These are phyloP conservation scores for Sebastes steindachneri DNA, from an alignment of 2,797 vertebrate species.

Conservation along the genomic window DNA sequence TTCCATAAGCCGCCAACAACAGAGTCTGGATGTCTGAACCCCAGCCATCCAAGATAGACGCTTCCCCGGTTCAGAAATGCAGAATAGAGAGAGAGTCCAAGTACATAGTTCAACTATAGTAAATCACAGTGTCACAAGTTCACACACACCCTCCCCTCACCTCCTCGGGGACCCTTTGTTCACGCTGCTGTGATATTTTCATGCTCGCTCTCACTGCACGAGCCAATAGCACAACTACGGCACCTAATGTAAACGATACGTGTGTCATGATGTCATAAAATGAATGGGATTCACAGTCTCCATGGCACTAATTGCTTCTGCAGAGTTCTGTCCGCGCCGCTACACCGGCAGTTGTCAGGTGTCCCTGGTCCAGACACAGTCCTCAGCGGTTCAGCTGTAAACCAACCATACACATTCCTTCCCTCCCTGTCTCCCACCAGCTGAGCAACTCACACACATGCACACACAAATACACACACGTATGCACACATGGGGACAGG, in stretches of 20 bases:
- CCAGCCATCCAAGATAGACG: conserved; percentile 63
- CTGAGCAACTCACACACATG: conserved; percentile 50
- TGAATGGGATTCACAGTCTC: conserved; percentile 45
- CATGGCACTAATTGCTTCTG: conserved; percentile 43
- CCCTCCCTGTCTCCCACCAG: conserved; percentile 77
- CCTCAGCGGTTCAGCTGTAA: conserved; percentile 80
- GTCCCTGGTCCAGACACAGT: conserved; percentile 67
- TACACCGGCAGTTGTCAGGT: conserved; percentile 60
- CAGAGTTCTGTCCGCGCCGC: conserved; percentile 12
- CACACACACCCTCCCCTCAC: conserved; percentile 41
- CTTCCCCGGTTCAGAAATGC: conserved; percentile 61
- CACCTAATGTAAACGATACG: conserved; percentile 43
- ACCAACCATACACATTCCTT: conserved; percentile 83
- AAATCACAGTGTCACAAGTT: conserved; percentile 65
- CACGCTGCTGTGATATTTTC: conserved; percentile 48
- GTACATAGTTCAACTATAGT: conserved; percentile 54
- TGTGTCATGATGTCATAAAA: conserved; percentile 47
- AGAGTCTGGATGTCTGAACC: conserved; percentile 73
- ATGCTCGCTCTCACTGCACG: conserved; percentile 25
- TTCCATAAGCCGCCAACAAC: conserved; percentile 78
- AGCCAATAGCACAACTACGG: conserved; percentile 23
- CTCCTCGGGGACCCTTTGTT: conserved; percentile 63
- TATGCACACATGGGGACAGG: conserved; percentile 30
- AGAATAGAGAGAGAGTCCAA: conserved; percentile 53
- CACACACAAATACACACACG: conserved; percentile 4